phyloP scores from a whole-genome alignment of 2,113 vertebrate species.

The Tragelaphus scriptus region DNA sequence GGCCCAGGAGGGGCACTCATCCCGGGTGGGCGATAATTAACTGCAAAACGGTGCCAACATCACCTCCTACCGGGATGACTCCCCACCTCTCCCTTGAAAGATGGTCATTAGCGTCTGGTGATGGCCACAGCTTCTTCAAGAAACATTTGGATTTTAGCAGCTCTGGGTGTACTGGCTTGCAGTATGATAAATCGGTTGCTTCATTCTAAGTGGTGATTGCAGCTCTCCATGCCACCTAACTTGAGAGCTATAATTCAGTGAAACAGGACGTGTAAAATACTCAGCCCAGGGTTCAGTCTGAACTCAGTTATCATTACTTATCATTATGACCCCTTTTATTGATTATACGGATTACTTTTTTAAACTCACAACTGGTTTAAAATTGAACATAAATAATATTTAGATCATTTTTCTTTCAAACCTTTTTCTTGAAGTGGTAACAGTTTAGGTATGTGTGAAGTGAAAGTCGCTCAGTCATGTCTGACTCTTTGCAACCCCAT shows the following conservation, averaged over 20 bases:
- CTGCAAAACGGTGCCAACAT: not conserved
- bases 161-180: not conserved
- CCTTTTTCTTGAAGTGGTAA: not conserved
- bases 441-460: not conserved
- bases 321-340: not conserved
- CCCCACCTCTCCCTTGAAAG: not conserved
- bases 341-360: not conserved
- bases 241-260: not conserved
- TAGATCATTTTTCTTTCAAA: not conserved
- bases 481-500: not conserved
- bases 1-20: not conserved
- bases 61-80: not conserved
- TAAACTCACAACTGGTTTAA: not conserved
- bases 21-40: not conserved
- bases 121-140: not conserved
- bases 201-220: not conserved
- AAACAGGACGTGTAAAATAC: not conserved
- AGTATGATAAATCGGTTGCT: not conserved
- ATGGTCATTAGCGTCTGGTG: not conserved
- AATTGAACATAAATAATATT: not conserved
- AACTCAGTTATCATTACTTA: not conserved
- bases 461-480: not conserved
- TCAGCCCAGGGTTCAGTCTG: not conserved
- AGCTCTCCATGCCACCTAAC: not conserved
- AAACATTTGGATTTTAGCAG: not conserved